Base-by-base conservation (phyloP, 2,113 vertebrate genomes). In the Callorhinus ursinus region DNA sequence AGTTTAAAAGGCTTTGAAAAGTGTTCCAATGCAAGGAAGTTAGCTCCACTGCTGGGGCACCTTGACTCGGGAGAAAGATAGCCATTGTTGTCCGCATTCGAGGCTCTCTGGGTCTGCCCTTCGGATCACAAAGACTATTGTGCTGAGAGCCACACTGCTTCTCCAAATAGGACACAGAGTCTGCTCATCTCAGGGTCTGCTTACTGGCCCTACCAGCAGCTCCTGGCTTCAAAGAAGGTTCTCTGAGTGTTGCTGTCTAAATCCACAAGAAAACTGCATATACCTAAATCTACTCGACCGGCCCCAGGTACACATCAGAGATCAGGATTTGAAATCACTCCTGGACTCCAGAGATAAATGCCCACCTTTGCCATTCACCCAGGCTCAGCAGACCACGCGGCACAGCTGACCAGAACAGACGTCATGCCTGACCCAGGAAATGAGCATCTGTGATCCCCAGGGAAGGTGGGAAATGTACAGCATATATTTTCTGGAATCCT, bases 141-240 rank as follows among this genome's bases (percentile, higher is more conserved):
- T 3, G 71, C 65, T 80, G 49, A 97, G 95, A 98, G 61, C 28
- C 51, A 89, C 24, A 53, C 2, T 67, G 49, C 57, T 93, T 93
- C 97, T 97, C 97, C 97, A 97, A 97, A 65, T 2, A 95, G 97
- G 83, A 97, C 96, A 93, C 97, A 80, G 26, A 76, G 77, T 76
- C 71, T 95, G 79, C 96, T 84, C 85, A 76, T 83, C 92, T 96
- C 91, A 55, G 67, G 96, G 97, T 96, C 90, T 87, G 67, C 84
- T 83, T 93, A 67, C 95, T 90, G 72, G 90, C 61, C 95, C 96
- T 65, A 16, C 33, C 51, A 65, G 61, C 46, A 51, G 85, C 67
- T 86, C 83, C 87, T 51, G 63, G 51, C 39, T 85, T 85, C 94
- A 81, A 24, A 51, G 51, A 49, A 93, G 88, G 74, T 57, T 80